Conservation (phyloP, 2,113 vertebrate species). For the Okapia johnstoni region DNA sequence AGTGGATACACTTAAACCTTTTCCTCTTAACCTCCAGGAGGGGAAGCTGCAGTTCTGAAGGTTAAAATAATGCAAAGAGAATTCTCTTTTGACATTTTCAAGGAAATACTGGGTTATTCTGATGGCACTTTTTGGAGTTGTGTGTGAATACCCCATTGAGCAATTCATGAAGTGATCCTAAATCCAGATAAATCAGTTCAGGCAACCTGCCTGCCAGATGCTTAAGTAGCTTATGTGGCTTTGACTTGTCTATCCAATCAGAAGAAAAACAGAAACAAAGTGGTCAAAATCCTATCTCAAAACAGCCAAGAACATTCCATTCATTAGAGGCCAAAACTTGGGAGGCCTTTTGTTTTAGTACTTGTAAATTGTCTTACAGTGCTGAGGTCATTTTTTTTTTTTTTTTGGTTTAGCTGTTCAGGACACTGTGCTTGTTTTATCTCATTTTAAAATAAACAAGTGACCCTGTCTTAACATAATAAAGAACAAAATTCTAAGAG, state of each 20-base stretch:
- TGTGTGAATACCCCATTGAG: not conserved
- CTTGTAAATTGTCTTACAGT: constrained; percentile 27
- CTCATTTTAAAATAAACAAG: constrained; percentile 33
- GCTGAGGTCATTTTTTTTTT: not conserved
- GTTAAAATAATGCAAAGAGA: not conserved
- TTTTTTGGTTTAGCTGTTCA: not conserved
- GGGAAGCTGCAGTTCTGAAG: not conserved
- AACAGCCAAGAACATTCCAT: constrained; percentile 59
- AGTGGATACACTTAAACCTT: not conserved
- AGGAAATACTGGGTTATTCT: not conserved
- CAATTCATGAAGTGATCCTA: not conserved
- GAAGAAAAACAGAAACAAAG: constrained; percentile 1
- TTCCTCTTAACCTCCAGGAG: not conserved
- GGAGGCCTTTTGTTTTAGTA: constrained; percentile 34
- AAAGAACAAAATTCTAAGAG: constrained; percentile 1
- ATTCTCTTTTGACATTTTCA: not conserved
- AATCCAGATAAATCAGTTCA: constrained; percentile 36
- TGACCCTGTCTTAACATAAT: not conserved
- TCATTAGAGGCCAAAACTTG: constrained; percentile 37
- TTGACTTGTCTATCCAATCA: not conserved
- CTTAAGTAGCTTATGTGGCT: not conserved
- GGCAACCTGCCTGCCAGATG: not conserved
- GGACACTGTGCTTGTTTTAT: constrained; percentile 38
- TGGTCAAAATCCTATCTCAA: not conserved
- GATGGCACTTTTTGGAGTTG: not conserved